Evolutionary conservation across 1,140 invertebrate genomes (phyloP), one percentile per base, ranked within the genome.

Genomic region (Aphelinus certus): DNA sequence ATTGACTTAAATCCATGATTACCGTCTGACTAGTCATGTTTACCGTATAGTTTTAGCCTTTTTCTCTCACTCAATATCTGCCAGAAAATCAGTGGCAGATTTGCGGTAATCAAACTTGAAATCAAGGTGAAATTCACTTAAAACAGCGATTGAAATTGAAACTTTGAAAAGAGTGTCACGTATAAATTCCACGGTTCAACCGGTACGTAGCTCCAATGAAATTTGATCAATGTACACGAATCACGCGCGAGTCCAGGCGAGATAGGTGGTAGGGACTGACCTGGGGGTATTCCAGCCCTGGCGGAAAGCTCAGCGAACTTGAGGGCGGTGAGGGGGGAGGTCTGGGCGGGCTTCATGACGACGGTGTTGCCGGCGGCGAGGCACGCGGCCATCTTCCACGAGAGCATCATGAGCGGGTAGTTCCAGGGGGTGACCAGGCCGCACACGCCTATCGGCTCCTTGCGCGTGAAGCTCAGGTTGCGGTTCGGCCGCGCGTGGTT

Each of bases 401-500:
- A 96, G n/a, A 97, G 89, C 97, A 99, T 99, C 91, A 98, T 93
- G 6, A 99, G 83, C 0, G 97, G 97, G 84, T 98, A 99, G 84
- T 99, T 99, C 98, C 97, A 99, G 0, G 97, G 97, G 3, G 97
- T 98, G 43, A 99, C 94, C 57, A 98, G 90, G 0, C 94, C 98
- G 86, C 96, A 97, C 7, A 99, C 97, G 0, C 93, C 92, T 73
- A 98, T 94, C 0, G 97, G 96, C 85, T 98, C 97, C 78, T 93
- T 93, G 81, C 93, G 93, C 0, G 97, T 98, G 69, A 96, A 93
- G 1, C 95, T 94, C 0, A 98, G 87, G 85, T 97, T 97, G 76
- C 92, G 92, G 83, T 97, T 98, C 1, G 97, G 97, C 71, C 97
- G 88, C 0, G 97, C 96, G 62, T 94, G 94, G 76, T 88, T 94